Base-by-base conservation (phyloP, 2,797 vertebrate genomes). In the Lerista edwardsae region DNA sequence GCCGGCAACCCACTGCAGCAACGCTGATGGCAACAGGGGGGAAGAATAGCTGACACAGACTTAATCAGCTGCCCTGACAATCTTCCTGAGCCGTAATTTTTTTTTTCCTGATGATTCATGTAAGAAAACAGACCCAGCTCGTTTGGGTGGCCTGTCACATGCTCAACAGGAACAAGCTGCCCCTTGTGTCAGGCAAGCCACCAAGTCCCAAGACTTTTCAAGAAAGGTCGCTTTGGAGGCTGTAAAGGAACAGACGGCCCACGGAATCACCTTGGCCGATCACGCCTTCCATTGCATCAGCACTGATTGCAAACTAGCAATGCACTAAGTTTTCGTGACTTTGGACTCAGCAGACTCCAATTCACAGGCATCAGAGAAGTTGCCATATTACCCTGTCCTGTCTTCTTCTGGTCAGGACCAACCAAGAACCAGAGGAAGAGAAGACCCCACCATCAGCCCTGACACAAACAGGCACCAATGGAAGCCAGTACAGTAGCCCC, bases 11-110 rank as follows among this genome's bases (percentile, higher is more conserved):
- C 44, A 29, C 69, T 86, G 34, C 87, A 86, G 71, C 74, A 77
- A 86, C 29, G 62, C 61, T 25, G 85, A 44, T 62, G 75, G 36
- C n/a, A 77, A 75, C 64, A 75, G 47, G 51, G 59, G 59, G 36
- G 84, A 59, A 69, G 88, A 85, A 90, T 44, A 41, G 14, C 61
- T 92, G 61, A 62, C 62, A 84, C n/a, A 81, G 59, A 86, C 83
- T 27, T 47, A 19, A 86, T 87, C 34, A 4, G 79, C 87, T 89
- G 62, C 73, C 85, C 67, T 64, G 0, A 0, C 39, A 41, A 82
- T 64, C 73, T 91, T 84, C 83, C 51, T 59, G 74, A 79, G 65
- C 75, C 61, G 4, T 62, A 84, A 75, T 59, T 74, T 12, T 8
- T 12, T 84, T 76, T 82, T 34, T 47, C n/a, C 51, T 84, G 64